Conservation (phyloP, 2,797 vertebrate species). For the Rhinophrynus dorsalis region DNA sequence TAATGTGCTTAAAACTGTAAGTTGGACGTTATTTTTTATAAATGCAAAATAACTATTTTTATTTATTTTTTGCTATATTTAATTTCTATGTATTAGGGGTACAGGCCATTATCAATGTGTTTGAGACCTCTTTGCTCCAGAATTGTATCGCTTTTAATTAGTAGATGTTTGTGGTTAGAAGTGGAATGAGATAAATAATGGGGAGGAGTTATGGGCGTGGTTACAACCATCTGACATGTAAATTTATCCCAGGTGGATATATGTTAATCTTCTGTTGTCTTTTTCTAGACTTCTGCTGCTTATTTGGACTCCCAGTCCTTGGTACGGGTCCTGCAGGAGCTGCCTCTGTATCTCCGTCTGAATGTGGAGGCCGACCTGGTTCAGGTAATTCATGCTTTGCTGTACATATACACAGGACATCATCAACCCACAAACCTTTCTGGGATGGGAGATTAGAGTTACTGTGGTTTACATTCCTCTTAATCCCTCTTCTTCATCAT, state of each 20-base stretch:
- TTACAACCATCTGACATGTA: too few relatives aligned
- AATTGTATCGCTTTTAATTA: too few relatives aligned
- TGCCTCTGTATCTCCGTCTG: slow-evolving; percentile 82
- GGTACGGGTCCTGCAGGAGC: slow-evolving; percentile 75
- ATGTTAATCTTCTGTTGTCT: not conserved
- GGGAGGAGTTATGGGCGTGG: too few relatives aligned
- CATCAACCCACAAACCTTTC: slow-evolving; percentile 8
- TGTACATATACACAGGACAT: not conserved
- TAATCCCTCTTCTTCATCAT: not conserved
- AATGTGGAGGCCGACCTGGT: slow-evolving; percentile 83
- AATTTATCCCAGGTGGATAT: not conserved
- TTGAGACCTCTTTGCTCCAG: too few relatives aligned
- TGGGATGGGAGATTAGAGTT: slow-evolving; percentile 1
- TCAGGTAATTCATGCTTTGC: slow-evolving; percentile 71
- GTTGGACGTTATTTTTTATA: too few relatives aligned
- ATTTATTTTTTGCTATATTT: too few relatives aligned
- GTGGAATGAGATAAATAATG: too few relatives aligned
- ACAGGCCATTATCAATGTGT: too few relatives aligned
- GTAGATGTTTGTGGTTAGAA: too few relatives aligned
- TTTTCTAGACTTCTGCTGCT: slow-evolving; percentile 71
- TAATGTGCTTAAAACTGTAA: too few relatives aligned
- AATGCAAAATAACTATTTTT: too few relatives aligned
- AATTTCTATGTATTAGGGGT: too few relatives aligned
- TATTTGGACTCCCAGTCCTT: slow-evolving; percentile 81
- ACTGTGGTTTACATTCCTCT: not conserved